phyloP scores from a whole-genome alignment of 2,888 invertebrate species.

The Frankliniella intonsa region DNA sequence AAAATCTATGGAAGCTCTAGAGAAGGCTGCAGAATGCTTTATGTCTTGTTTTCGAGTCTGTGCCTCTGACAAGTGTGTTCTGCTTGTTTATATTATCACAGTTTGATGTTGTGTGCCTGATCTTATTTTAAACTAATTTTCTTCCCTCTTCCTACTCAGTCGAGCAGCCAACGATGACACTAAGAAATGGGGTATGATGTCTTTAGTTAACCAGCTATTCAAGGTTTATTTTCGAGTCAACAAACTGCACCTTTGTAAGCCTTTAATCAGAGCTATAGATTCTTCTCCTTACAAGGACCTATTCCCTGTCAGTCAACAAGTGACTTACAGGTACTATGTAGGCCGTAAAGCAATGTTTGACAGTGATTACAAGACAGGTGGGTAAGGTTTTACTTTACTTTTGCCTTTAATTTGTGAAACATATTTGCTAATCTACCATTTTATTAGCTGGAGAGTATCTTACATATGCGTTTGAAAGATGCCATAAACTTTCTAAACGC shows the following conservation, averaged over 20 bases:
- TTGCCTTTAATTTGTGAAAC: not conserved
- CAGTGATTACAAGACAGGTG: conserved; percentile 81
- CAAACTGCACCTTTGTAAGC: conserved; percentile 83
- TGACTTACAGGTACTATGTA: conserved; percentile 95
- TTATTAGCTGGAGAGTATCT: conserved; percentile 79
- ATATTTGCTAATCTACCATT: conserved; percentile 30
- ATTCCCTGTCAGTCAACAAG: conserved; percentile 87
- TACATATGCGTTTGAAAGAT: conserved; percentile 88
- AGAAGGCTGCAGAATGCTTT: conserved; percentile 89
- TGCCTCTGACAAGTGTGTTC: conserved; percentile 76
- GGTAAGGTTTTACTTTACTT: conserved; percentile 29
- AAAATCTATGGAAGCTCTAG: conserved; percentile 63
- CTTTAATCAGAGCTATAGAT: conserved; percentile 93
- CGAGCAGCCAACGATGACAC: conserved; percentile 79
- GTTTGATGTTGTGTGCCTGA: not conserved
- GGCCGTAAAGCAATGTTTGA: conserved; percentile 99
- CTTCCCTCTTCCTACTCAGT: conserved; percentile 42
- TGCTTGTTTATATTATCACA: not conserved
- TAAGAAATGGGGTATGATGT: conserved; percentile 93
- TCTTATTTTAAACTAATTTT: not conserved
- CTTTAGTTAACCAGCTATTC: conserved; percentile 93
- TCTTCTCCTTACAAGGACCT: conserved; percentile 83
- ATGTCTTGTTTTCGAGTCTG: conserved; percentile 93
- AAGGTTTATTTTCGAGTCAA: conserved; percentile 95
- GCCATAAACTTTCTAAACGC: conserved; percentile 70